phyloP scores from a whole-genome alignment of 2,113 vertebrate genomes.

The Hymenochirus boettgeri region DNA sequence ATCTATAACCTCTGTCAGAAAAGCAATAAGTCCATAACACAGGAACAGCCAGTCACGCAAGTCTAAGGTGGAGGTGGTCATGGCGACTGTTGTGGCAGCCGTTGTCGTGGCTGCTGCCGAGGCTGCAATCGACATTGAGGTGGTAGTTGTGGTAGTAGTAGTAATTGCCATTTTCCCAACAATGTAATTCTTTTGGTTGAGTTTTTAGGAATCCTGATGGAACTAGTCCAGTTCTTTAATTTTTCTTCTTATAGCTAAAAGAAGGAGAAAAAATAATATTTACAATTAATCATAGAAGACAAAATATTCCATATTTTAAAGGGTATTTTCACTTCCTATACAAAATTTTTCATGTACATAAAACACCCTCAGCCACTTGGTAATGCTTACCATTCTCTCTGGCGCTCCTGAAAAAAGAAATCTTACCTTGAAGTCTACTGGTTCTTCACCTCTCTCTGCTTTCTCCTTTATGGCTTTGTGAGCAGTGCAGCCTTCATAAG shows the following conservation, averaged over 20 bases:
- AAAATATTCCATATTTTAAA: too few relatives aligned
- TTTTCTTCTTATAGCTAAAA: conserved; percentile 1
- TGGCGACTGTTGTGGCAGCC: conserved; percentile 52
- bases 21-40: conserved; percentile 71
- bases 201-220: not conserved
- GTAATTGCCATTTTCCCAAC: conserved; percentile 22
- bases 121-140: conserved; percentile 27
- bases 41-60: conserved; percentile 70
- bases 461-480: too few relatives aligned
- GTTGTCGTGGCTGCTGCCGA: conserved; percentile 38
- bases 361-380: too few relatives aligned
- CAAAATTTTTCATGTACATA: too few relatives aligned
- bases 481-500: too few relatives aligned
- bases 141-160: conserved; percentile 47
- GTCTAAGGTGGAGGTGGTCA: conserved; percentile 66
- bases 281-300: too few relatives aligned
- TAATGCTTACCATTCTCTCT: too few relatives aligned
- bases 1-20: conserved; percentile 68
- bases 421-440: too few relatives aligned
- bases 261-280: not conserved
- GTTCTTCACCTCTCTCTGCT: too few relatives aligned
- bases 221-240: conserved; percentile 2
- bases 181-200: too few relatives aligned
- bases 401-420: too few relatives aligned
- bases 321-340: too few relatives aligned